Percentiles rank a stretch among this genome's conserved stretches.
These are phyloP conservation scores for Gavialis gangeticus DNA, from an alignment of 2,113 vertebrate genomes.

Conservation along the genomic window DNA sequence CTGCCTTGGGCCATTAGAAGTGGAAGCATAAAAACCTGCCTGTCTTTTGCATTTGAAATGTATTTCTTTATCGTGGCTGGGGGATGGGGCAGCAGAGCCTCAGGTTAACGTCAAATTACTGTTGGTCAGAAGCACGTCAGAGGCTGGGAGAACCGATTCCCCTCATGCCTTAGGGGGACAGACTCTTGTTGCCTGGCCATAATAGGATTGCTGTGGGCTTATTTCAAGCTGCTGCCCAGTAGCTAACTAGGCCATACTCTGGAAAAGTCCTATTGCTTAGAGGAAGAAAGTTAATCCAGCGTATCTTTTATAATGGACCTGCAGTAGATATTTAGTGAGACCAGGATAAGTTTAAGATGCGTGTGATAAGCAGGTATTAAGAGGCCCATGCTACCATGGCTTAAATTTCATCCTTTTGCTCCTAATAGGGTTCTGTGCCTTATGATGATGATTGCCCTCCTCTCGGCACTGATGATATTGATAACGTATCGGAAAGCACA, in stretches of 20 bases:
- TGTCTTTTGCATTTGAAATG: neutral
- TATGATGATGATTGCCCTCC: neutral
- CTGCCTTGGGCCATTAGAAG: neutral
- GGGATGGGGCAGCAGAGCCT: neutral
- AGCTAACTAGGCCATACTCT: neutral
- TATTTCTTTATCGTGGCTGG: fast-evolving
- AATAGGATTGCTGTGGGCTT: neutral
- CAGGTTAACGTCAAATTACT: neutral
- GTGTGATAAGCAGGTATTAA: no score
- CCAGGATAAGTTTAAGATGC: neutral
- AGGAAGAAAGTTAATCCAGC: neutral
- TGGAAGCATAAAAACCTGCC: no score
- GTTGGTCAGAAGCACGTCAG: fast-evolving
- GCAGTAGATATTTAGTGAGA: neutral
- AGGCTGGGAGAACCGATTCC: neutral
- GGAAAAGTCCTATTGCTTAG: neutral
- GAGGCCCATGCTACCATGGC: fast-evolving
- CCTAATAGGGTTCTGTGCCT: constrained; percentile 26
- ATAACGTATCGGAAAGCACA: constrained; percentile 83
- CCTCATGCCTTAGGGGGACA: neutral
- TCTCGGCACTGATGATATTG: constrained; percentile 2
- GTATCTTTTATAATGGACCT: neutral
- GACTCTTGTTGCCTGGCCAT: neutral
- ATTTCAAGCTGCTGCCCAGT: neutral
- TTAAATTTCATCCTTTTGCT: neutral